A percentile compares a stretch with the other conserved stretches of the same genome.
Evolutionary conservation across 2,888 invertebrate species (phyloP).

Genomic region (Pecten maximus): DNA sequence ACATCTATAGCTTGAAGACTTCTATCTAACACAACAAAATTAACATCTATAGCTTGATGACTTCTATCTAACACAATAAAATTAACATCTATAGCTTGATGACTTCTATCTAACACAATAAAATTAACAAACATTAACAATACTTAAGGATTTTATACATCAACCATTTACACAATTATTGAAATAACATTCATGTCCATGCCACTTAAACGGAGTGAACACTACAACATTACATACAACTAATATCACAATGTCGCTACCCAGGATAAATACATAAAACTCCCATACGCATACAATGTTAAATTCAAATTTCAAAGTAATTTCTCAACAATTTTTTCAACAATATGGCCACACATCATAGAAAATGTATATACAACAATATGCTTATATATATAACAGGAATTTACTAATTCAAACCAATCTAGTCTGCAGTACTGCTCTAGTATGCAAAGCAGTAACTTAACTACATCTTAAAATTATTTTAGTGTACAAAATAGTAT

Average conservation of each 20-base stretch:
- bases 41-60: not conserved
- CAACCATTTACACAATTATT: not conserved
- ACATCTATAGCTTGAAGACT: not conserved
- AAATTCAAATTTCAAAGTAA: not conserved
- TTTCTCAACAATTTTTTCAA: not conserved
- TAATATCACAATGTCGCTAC: constrained; percentile 19
- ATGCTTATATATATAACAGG: not conserved
- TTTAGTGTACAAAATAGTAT: not conserved
- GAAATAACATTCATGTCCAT: not conserved
- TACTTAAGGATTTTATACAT: not conserved
- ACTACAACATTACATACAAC: not conserved
- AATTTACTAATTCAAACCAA: not conserved
- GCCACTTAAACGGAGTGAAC: not conserved
- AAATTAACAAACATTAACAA: constrained; percentile 22
- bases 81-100: not conserved
- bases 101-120: not conserved
- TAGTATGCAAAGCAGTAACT: not conserved
- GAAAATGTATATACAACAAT: not conserved
- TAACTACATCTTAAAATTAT: not conserved
- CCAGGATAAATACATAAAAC: not conserved
- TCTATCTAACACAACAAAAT: not conserved
- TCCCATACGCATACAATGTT: not conserved
- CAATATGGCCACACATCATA: not conserved
- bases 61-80: not conserved
- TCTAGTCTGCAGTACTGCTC: not conserved